These are phyloP conservation scores for Anastrepha ludens DNA, from an alignment of 1,140 invertebrate species.

Conservation along the genomic window DNA sequence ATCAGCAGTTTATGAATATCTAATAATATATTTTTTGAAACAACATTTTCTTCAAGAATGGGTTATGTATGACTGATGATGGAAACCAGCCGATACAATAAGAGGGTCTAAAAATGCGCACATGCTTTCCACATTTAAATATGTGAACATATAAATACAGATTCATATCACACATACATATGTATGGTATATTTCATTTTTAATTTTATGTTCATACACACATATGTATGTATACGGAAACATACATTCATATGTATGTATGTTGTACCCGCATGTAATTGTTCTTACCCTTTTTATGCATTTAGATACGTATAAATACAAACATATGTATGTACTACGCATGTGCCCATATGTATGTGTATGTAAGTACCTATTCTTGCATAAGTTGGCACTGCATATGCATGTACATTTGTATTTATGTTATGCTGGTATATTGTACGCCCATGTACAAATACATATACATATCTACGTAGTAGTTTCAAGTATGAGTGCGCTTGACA, in stretches of 20 bases:
- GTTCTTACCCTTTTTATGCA: too few species aligned
- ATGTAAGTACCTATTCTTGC: not conserved
- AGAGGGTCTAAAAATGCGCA: too few species aligned
- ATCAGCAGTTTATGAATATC: too few species aligned
- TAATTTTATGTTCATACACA: conserved; percentile 39
- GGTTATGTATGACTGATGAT: too few species aligned
- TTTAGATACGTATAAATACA: not conserved
- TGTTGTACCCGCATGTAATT: not conserved
- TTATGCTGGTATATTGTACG: not conserved
- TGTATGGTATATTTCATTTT: too few species aligned
- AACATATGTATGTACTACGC: not conserved
- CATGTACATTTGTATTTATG: not conserved
- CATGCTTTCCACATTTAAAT: not conserved
- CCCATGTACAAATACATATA: not conserved
- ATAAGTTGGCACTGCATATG: too few species aligned
- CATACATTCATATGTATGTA: not conserved
- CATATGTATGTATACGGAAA: conserved; percentile 14
- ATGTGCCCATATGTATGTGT: not conserved
- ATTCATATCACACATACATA: not conserved
- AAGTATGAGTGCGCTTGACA: conserved; percentile 51
- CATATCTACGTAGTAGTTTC: not conserved
- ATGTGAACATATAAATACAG: not conserved
- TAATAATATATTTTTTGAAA: too few species aligned
- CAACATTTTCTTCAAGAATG: too few species aligned
- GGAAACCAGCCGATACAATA: too few species aligned